Evolutionary conservation across 1,140 invertebrate genomes (phyloP), one percentile per base, ranked within the genome.

Genomic region (Penaeus japonicus): DNA sequence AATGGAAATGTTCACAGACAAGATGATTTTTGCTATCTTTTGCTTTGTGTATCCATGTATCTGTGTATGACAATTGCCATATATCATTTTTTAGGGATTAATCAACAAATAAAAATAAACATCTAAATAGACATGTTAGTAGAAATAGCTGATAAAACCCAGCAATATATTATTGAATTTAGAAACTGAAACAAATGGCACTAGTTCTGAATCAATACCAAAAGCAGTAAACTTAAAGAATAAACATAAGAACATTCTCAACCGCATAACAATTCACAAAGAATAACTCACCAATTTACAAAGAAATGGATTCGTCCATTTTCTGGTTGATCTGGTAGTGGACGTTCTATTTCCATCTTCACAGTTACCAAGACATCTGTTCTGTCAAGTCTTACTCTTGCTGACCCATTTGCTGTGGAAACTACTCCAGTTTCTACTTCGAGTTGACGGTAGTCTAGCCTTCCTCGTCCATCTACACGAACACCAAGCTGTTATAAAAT

Each of bases 231-330:
- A 39, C 4, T 39, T 39, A 39, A 39, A 39, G 4, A 10, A 39
- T 39, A 39, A 39, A 39, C 12, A 7, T 7, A 0, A 4, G 0
- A 39, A 39, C 12, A 10, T 10, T 7, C 39, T 54, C 22, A 59
- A 27, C 30, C 4, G 20, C 5, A 77, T 75, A 54, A 1, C 35
- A n/a, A 47, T 22, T 27, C 20, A 65, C 62, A 57, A n/a, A 80
- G 17, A 73, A 12, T 39, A 1, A 20, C 92, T 92, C 94, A 97
- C 97, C 97, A 99, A 92, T 99, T 97, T 35, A 99, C 97, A 94
- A 98, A 98, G 93, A 99, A 99, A 92, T 99, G 97, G 32, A 99
- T 93, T 94, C 97, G 96, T 89, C 98, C 98, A 92, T 95, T 94
- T 59, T 95, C 93, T 4, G 97, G 96, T 85, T 94, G 95, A 18